phyloP scores from a whole-genome alignment of 2,888 invertebrate species.

The Chrysopilus asiliformis region DNA sequence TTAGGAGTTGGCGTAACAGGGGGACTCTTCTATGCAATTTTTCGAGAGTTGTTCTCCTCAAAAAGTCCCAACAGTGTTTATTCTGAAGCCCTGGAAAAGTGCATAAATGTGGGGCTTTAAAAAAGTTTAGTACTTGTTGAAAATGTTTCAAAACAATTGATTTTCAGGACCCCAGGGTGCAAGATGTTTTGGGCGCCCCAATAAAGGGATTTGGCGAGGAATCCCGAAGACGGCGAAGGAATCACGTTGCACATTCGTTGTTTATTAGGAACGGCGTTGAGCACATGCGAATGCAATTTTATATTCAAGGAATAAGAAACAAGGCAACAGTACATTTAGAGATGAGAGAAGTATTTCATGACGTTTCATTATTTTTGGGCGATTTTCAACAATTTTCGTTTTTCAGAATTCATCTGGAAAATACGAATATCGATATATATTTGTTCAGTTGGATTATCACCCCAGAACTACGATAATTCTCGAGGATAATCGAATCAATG shows the following conservation, averaged over 20 bases:
- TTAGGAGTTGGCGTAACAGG: slow-evolving; percentile 70
- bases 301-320: slow-evolving; percentile 69
- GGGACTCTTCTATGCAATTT: slow-evolving; percentile 69
- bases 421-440: slow-evolving; percentile 68
- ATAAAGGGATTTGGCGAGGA: slow-evolving; percentile 84
- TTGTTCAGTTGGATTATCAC: slow-evolving; percentile 71
- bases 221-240: slow-evolving; percentile 63
- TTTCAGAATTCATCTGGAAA: slow-evolving; percentile 61
- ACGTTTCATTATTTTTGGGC: slow-evolving; percentile 1
- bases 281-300: slow-evolving; percentile 81
- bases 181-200: slow-evolving; percentile 76
- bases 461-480: slow-evolving; percentile 59
- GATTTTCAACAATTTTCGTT: slow-evolving; percentile 15
- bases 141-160: background rate
- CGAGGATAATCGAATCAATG: slow-evolving; percentile 56
- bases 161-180: slow-evolving; percentile 52
- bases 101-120: slow-evolving; percentile 45
- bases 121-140: too few species aligned
- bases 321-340: slow-evolving; percentile 78
- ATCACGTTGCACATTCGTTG: slow-evolving; percentile 67
- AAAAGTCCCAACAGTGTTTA: slow-evolving; percentile 79
- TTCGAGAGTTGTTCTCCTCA: slow-evolving; percentile 75
- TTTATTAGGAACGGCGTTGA: slow-evolving; percentile 63
- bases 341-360: slow-evolving; percentile 46
- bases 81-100: slow-evolving; percentile 59